Evolutionary conservation across 2,888 invertebrate genomes (phyloP).

Genomic region (Pseudoips prasinana): DNA sequence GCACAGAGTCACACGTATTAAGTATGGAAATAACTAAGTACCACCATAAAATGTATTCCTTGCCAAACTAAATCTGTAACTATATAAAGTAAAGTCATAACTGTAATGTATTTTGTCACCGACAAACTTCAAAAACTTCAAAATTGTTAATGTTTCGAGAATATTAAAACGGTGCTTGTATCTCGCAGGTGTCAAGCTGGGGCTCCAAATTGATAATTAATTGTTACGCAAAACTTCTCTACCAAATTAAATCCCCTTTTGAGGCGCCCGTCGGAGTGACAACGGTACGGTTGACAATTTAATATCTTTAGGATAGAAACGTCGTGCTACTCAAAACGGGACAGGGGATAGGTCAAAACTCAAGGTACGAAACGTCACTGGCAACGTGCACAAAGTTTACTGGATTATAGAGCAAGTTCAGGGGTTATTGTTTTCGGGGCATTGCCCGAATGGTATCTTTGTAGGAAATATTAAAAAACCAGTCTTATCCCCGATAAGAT

Average conservation of each 20-base stretch:
- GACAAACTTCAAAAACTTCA: conserved; percentile 19
- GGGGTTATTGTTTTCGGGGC: no score
- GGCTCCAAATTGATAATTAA: conserved; percentile 75
- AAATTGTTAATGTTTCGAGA: conserved; percentile 29
- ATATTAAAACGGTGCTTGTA: conserved; percentile 32
- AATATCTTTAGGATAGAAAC: conserved; percentile 70
- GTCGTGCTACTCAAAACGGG: conserved; percentile 39
- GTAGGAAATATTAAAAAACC: no score
- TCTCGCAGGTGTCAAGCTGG: conserved; percentile 67
- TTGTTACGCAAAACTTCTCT: conserved; percentile 74
- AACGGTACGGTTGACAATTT: conserved; percentile 71
- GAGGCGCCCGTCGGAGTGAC: conserved; percentile 43
- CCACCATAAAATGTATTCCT: no score
- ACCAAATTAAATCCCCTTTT: conserved; percentile 76
- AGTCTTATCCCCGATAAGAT: no score
- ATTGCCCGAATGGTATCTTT: no score
- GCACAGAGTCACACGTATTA: no score
- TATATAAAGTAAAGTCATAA: no score
- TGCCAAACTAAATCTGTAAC: no score
- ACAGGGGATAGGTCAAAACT: conserved; percentile 32
- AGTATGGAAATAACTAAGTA: no score
- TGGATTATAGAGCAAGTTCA: no score
- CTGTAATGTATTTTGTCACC: no score
- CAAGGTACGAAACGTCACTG: conserved; percentile 21
- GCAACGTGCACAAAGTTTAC: no score